Evolutionary conservation across 2,797 vertebrate genomes (phyloP).

Genomic region (Xenops minutus): DNA sequence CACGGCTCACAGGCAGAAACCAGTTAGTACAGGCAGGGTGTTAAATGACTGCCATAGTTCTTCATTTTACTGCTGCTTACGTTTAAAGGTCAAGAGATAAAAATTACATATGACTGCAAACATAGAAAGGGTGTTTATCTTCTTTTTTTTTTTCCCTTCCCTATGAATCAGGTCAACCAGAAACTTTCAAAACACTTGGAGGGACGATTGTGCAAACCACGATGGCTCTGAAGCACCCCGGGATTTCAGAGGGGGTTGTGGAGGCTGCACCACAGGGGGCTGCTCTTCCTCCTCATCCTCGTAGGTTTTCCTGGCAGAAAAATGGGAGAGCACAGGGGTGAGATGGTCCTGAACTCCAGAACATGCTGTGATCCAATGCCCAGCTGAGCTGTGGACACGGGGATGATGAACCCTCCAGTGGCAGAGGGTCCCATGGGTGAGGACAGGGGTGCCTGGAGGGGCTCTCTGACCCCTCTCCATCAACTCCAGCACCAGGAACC

Average conservation of each 20-base stretch:
- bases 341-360: background rate
- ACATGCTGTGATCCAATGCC: accelerated
- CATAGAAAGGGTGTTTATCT: slow-evolving; percentile 76
- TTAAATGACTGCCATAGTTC: slow-evolving; percentile 83
- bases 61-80: slow-evolving; percentile 84
- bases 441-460: background rate
- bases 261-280: background rate
- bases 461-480: background rate
- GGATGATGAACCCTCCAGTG: accelerated
- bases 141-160: background rate
- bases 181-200: slow-evolving; percentile 70
- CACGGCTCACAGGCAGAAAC: slow-evolving; percentile 82
- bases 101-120: slow-evolving; percentile 84
- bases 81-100: slow-evolving; percentile 86
- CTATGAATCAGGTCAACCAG: slow-evolving; percentile 66
- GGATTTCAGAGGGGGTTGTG: background rate
- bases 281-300: background rate
- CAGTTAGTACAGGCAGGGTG: slow-evolving; percentile 83
- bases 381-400: background rate
- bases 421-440: background rate
- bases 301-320: background rate
- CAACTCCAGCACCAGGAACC: background rate
- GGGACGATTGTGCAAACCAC: background rate
- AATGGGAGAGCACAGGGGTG: background rate
- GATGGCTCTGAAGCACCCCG: background rate